A percentile compares a stretch with the other conserved stretches of the same genome.
phyloP scores from a whole-genome alignment of 2,888 invertebrate species.

The Euphydryas editha region DNA sequence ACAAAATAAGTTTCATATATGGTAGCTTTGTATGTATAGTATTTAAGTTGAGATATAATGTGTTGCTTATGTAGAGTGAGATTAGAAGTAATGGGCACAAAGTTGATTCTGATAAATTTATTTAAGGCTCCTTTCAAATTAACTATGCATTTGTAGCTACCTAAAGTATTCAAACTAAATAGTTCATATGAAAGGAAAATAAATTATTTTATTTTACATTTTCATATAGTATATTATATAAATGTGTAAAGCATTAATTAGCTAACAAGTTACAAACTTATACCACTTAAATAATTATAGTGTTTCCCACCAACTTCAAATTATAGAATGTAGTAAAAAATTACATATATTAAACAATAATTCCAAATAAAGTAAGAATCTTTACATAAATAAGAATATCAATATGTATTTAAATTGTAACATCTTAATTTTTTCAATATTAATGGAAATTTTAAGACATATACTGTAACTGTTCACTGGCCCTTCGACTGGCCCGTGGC shows the following conservation, averaged over 20 bases:
- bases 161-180: not conserved
- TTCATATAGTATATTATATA: too few species aligned
- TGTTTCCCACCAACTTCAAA: conserved; percentile 32
- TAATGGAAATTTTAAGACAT: too few species aligned
- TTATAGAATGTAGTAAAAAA: conserved; percentile 12
- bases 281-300: not conserved
- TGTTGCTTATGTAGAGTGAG: conserved; percentile 31
- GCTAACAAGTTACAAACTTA: conserved; percentile 7
- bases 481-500: too few species aligned
- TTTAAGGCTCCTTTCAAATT: not conserved
- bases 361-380: conserved; percentile 21
- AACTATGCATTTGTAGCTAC: not conserved
- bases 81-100: conserved; percentile 37
- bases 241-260: not conserved
- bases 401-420: not conserved
- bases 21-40: not conserved
- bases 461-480: too few species aligned
- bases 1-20: conserved; percentile 52
- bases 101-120: conserved; percentile 21
- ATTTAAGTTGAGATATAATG: conserved; percentile 5
- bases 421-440: too few species aligned
- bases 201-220: not conserved
- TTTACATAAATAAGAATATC: not conserved
- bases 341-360: conserved; percentile 2
- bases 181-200: not conserved